phyloP scores from a whole-genome alignment of 2,797 vertebrate genomes.

The Acanthiza pusilla region DNA sequence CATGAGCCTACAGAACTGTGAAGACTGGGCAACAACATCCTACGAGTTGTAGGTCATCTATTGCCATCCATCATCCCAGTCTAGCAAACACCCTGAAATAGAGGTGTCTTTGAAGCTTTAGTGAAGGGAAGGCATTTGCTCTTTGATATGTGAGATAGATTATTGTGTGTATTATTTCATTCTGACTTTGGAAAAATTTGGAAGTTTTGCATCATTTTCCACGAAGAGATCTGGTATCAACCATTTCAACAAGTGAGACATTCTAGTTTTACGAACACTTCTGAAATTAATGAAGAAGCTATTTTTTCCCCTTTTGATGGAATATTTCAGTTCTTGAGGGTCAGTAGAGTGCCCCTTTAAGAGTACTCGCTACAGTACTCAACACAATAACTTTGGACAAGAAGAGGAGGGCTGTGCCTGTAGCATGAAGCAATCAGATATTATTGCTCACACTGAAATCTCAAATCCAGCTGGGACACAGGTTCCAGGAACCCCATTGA shows the following conservation, averaged over 20 bases:
- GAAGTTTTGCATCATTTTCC: not conserved
- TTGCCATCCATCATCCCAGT: not conserved
- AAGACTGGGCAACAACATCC: not conserved
- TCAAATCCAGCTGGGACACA: not conserved
- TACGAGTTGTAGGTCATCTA: not conserved
- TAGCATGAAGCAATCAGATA: not conserved
- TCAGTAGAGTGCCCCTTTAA: not conserved
- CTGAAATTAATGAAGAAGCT: not conserved
- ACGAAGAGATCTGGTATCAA: not conserved
- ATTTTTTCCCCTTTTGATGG: not conserved
- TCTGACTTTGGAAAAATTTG: not conserved
- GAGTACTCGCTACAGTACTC: not conserved
- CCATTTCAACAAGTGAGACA: not conserved
- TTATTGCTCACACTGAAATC: not conserved
- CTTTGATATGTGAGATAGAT: not conserved
- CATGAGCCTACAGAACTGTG: not conserved
- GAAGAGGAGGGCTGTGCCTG: not conserved
- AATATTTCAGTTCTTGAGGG: not conserved
- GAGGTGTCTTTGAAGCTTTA: not conserved
- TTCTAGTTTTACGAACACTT: not conserved
- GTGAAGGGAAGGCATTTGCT: not conserved
- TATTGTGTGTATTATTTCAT: not conserved
- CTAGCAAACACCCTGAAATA: not conserved
- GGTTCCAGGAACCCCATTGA: not conserved
- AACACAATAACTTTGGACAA: not conserved